Evolutionary conservation across 2,888 invertebrate genomes (phyloP), one percentile per base, ranked within the genome.

Genomic region (Pyrrhia umbra): DNA sequence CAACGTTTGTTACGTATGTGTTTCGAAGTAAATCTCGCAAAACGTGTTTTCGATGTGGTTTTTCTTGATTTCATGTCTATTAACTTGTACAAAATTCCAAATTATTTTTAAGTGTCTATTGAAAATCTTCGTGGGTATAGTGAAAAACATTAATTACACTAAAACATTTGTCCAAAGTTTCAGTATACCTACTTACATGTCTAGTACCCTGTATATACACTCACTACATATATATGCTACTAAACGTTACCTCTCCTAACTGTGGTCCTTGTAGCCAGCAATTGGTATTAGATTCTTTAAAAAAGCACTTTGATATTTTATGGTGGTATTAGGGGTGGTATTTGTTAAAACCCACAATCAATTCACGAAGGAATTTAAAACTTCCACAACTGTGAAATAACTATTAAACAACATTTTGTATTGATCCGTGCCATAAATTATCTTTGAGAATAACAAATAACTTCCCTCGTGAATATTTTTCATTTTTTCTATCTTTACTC

Each of bases 401-500:
- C 21, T n/a, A n/a, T n/a, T n/a, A 43, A 49, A 34, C 16, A 37
- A 68, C 4, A 40, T 37, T 20, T 16, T 54, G n/a, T 27, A 68
- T 54, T 40, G 50, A 68, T 54, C 39, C 30, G 13, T 54, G 15
- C 16, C n/a, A 54, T 40, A 54, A 58, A 58, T 54, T 37, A 40
- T 15, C 27, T 25, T 39, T 18, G 16, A 66, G 18, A 45, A 50
- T 30, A 68, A 50, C 49, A 56, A 55, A 70, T 61, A 68, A 70
- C 52, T 77, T 80, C 84, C 82, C 66, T 83, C 80, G 82, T 85
- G 76, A 73, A 82, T 81, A 67, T 62, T 51, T 59, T 30, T 9
- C 58, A 68, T 80, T 82, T 85, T 84, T 83, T 72, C 68, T 82
- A 75, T 84, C 77, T 85, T 85, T 85, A 86, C 89, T 93, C 94